A percentile compares a stretch with the other conserved stretches of the same genome.
These are phyloP conservation scores for Exaiptasia diaphana DNA, from an alignment of 64 coral and sea anemone species.

Conservation along the genomic window DNA sequence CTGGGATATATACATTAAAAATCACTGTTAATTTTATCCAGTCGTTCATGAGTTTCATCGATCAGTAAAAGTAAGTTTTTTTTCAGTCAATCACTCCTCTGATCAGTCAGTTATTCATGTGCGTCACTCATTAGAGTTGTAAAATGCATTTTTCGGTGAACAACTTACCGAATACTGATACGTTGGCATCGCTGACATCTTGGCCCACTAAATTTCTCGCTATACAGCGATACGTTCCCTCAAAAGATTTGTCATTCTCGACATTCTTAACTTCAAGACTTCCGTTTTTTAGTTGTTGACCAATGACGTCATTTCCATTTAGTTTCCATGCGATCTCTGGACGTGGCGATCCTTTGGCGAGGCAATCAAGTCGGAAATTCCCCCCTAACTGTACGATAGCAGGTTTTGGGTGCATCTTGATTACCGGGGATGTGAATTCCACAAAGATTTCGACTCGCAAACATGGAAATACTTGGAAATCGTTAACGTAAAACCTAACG, in stretches of 20 bases:
- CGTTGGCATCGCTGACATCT: no score
- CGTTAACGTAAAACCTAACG: background rate
- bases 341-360: background rate
- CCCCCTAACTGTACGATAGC: background rate
- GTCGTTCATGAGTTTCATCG: no score
- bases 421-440: background rate
- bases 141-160: no score
- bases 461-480: background rate
- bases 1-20: background rate
- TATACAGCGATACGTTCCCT: background rate
- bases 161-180: background rate
- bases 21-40: no score
- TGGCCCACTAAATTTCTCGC: background rate
- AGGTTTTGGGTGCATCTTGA: background rate
- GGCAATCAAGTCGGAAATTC: background rate
- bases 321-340: slow-evolving; percentile 8
- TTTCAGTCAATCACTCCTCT: no score
- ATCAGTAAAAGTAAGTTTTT: no score
- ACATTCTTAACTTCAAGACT: background rate
- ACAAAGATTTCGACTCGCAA: slow-evolving; percentile 2
- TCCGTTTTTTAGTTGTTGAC: background rate
- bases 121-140: no score
- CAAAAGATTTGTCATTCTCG: slow-evolving; percentile 15
- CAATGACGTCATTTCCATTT: slow-evolving; percentile 22
- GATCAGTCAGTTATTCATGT: no score